Conservation (phyloP, 2,888 invertebrate species). For the Liopterus haemorrhoidalis region DNA sequence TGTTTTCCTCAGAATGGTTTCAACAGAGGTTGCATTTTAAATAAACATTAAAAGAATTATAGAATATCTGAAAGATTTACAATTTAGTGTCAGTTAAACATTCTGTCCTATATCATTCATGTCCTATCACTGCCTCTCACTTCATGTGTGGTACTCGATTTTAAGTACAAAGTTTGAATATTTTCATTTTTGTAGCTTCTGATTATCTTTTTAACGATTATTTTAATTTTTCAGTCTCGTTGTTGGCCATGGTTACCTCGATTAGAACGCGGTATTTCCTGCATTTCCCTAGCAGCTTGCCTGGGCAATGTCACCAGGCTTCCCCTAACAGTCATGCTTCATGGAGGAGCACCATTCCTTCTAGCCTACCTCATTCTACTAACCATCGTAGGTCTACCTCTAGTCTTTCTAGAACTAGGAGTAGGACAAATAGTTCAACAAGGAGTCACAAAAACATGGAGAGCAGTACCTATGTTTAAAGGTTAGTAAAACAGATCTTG, state of each 20-base stretch:
- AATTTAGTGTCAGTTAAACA: too few species aligned
- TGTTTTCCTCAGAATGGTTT: too few species aligned
- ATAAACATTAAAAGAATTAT: too few species aligned
- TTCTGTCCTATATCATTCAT: too few species aligned
- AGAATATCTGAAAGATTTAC: too few species aligned
- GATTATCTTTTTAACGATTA: too few species aligned
- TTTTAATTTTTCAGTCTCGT: conserved; percentile 15
- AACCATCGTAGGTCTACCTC: conserved; percentile 51
- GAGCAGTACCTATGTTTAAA: conserved; percentile 60
- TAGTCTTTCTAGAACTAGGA: conserved; percentile 56
- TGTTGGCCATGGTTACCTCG: conserved; percentile 41
- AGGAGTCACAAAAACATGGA: conserved; percentile 59
- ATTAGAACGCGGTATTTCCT: conserved; percentile 48
- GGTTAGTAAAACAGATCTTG: too few species aligned
- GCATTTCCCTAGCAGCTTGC: conserved; percentile 52
- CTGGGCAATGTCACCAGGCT: conserved; percentile 55
- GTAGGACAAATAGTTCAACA: conserved; percentile 61
- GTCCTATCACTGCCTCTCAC: too few species aligned
- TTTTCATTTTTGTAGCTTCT: too few species aligned
- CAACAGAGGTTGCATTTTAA: too few species aligned
- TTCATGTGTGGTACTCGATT: too few species aligned
- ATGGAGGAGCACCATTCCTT: conserved; percentile 56
- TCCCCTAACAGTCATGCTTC: conserved; percentile 52
- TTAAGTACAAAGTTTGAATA: too few species aligned
- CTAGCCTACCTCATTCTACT: conserved; percentile 49